phyloP scores from a whole-genome alignment of 2,797 vertebrate genomes.

The Chrosomus eos region DNA sequence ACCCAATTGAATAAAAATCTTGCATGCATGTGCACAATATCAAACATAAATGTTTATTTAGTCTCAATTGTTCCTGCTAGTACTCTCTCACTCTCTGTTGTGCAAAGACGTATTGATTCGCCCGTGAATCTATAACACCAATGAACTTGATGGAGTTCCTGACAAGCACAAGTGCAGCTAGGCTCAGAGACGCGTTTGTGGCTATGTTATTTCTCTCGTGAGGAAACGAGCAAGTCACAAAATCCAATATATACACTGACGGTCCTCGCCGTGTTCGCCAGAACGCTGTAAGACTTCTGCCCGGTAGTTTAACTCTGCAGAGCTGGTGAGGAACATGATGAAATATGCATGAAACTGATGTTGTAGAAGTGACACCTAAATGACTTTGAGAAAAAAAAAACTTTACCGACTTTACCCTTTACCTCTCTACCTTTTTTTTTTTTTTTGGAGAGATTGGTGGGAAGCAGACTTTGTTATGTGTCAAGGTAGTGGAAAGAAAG shows the following conservation, averaged over 20 bases:
- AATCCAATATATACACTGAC: conserved; percentile 27
- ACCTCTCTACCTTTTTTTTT: conserved; percentile 9
- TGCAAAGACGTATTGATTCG: conserved; percentile 42
- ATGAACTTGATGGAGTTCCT: conserved; percentile 52
- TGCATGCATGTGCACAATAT: conserved; percentile 46
- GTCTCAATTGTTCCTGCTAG: conserved; percentile 34
- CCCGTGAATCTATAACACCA: conserved; percentile 43
- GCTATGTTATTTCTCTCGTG: conserved; percentile 43
- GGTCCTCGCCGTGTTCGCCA: conserved; percentile 2
- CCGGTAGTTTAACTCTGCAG: conserved; percentile 38
- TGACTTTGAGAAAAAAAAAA: conserved; percentile 52
- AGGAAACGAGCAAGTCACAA: conserved; percentile 35
- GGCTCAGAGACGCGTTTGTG: conserved; percentile 23
- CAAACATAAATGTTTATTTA: conserved; percentile 53
- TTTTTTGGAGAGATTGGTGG: background rate
- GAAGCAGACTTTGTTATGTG: conserved; percentile 54
- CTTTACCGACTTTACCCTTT: conserved; percentile 37
- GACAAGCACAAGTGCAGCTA: conserved; percentile 44
- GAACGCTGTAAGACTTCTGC: conserved; percentile 23
- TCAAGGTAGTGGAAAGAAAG: conserved; percentile 55
- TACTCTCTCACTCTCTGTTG: conserved; percentile 20
- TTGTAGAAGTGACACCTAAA: conserved; percentile 61
- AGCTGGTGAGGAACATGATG: conserved; percentile 54
- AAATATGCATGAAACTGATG: conserved; percentile 60
- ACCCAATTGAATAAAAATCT: conserved; percentile 40